phyloP scores from a whole-genome alignment of 2,797 vertebrate genomes.

The Syngnathus acus region DNA sequence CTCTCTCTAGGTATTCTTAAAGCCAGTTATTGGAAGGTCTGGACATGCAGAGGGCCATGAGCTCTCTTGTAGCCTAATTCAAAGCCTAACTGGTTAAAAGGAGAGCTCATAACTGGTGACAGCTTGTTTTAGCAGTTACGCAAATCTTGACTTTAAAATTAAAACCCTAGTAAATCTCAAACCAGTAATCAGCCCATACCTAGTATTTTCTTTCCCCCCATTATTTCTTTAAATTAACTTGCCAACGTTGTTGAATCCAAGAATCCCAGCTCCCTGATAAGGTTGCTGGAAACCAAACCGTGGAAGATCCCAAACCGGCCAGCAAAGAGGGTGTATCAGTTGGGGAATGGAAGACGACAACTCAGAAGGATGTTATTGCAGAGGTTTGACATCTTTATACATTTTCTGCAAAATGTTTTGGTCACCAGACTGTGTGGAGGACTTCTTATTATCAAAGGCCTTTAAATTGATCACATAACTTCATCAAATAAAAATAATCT shows the following conservation, averaged over 20 bases:
- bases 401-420: not conserved
- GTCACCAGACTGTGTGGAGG: not conserved
- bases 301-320: conserved; percentile 38
- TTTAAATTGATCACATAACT: no score
- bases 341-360: conserved; percentile 63
- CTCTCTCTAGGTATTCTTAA: conserved; percentile 61
- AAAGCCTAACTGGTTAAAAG: no score
- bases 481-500: no score
- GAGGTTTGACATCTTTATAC: conserved; percentile 49
- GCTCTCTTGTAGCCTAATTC: no score
- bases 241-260: conserved; percentile 19
- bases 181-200: no score
- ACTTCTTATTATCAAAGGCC: no score
- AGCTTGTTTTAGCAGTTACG: no score
- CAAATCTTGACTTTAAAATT: no score
- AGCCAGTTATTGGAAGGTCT: not conserved
- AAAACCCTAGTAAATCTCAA: no score
- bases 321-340: conserved; percentile 34
- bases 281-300: conserved; percentile 32
- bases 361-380: conserved; percentile 51
- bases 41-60: not conserved
- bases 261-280: conserved; percentile 38
- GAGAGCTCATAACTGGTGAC: no score
- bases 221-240: conserved; percentile 6
- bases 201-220: no score